Conservation (phyloP, 2,113 vertebrate species). For the Plotosus lineatus region DNA sequence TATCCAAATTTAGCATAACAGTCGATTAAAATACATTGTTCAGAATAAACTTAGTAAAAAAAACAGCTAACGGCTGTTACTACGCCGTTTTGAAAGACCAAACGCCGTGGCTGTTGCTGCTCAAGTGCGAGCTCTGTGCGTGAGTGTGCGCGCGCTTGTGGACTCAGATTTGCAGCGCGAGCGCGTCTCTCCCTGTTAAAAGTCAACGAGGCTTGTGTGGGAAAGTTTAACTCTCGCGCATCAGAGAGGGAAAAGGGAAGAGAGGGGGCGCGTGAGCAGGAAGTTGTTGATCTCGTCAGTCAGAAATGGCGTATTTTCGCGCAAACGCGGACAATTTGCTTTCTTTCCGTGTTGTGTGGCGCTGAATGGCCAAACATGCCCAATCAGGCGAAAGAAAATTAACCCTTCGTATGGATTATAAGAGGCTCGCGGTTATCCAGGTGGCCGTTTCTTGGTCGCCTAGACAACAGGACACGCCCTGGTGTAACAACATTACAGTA, state of each 20-base stretch:
- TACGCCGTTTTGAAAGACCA: neutral
- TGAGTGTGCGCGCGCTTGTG: neutral
- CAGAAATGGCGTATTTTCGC: neutral
- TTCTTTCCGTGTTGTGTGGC: neutral
- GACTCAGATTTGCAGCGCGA: neutral
- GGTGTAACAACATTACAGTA: too few species aligned
- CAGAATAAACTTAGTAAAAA: neutral
- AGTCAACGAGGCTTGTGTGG: neutral
- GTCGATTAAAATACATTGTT: neutral
- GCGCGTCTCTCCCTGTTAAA: neutral
- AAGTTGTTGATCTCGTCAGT: neutral
- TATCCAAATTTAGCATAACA: neutral
- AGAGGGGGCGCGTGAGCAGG: neutral
- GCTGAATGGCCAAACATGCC: neutral
- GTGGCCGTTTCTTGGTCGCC: neutral
- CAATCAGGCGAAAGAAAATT: neutral
- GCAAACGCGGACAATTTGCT: neutral
- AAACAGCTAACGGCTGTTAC: neutral
- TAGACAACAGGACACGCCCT: neutral
- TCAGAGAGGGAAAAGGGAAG: neutral
- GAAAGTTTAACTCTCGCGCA: conserved; percentile 14
- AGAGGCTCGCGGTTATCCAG: neutral
- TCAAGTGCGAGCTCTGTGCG: neutral
- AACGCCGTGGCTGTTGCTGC: neutral
- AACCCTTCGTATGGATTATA: neutral